These are phyloP conservation scores for Eucriotettix oculatus DNA, from an alignment of 2,888 invertebrate species.

Conservation along the genomic window DNA sequence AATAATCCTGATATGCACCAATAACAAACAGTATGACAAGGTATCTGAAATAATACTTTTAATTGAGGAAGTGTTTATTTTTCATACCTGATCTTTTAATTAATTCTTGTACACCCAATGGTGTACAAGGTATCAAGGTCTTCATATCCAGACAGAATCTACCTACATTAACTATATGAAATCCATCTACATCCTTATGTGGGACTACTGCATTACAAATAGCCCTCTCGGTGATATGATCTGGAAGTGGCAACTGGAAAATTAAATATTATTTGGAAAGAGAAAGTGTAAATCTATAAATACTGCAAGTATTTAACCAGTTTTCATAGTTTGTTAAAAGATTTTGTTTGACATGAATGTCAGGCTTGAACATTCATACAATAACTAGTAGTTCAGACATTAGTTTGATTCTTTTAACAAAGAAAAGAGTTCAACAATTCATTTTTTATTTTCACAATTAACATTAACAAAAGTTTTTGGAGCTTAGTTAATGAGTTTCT, in stretches of 20 bases:
- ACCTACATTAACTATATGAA: conserved; percentile 70
- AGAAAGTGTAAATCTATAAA: no score
- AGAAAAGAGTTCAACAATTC: no score
- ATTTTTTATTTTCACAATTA: no score
- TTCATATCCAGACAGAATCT: conserved; percentile 55
- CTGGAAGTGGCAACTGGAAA: conserved; percentile 54
- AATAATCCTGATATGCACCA: not conserved
- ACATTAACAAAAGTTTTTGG: no score
- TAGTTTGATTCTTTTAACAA: no score
- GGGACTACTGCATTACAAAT: conserved; percentile 66
- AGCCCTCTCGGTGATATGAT: conserved; percentile 53
- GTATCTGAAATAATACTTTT: not conserved
- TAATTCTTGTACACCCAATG: conserved; percentile 55
- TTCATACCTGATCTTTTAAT: conserved; percentile 38
- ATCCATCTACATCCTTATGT: conserved; percentile 83
- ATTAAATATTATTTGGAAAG: no score
- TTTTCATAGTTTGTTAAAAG: no score
- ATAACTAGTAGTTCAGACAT: no score
- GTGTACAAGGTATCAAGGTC: conserved; percentile 63
- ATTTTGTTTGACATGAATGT: no score
- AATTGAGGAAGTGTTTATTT: not conserved
- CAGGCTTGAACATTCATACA: no score
- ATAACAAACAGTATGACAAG: not conserved
- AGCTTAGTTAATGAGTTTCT: no score
- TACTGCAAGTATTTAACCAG: no score